Evolutionary conservation across 2,113 vertebrate species (phyloP).

Genomic region (Scortum barcoo): DNA sequence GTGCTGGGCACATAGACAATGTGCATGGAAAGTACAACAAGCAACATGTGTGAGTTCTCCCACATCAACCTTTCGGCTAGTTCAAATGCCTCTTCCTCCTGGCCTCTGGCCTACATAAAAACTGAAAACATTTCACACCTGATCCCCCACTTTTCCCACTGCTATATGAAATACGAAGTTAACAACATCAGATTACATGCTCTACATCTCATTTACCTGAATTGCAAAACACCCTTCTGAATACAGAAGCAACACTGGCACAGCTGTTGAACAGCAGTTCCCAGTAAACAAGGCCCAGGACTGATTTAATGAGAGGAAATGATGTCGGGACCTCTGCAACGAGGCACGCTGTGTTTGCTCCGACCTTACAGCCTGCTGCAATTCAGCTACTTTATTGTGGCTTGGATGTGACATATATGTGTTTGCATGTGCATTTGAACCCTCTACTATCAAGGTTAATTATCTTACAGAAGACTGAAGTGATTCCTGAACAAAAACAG

Average conservation of each 20-base stretch:
- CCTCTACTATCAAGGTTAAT: background rate
- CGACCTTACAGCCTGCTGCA: slow-evolving; percentile 3
- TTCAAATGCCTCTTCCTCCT: slow-evolving; percentile 2
- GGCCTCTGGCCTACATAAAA: slow-evolving; percentile 7
- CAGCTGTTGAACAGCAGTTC: slow-evolving; percentile 53
- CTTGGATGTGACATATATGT: background rate
- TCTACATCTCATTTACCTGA: slow-evolving; percentile 71
- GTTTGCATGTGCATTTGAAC: slow-evolving; percentile 1
- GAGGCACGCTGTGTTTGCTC: background rate
- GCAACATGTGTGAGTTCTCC: background rate
- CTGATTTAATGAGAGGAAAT: slow-evolving; percentile 33
- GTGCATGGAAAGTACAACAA: slow-evolving; percentile 14
- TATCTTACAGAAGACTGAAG: slow-evolving; percentile 13
- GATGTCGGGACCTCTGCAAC: slow-evolving; percentile 14
- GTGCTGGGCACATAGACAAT: background rate
- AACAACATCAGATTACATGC: slow-evolving; percentile 66
- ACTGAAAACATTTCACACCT: slow-evolving; percentile 39
- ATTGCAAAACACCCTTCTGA: slow-evolving; percentile 35
- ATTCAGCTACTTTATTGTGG: background rate
- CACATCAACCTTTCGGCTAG: background rate
- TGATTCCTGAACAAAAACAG: slow-evolving; percentile 6
- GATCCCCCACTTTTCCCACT: slow-evolving; percentile 20
- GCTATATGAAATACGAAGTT: background rate
- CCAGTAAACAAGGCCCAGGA: slow-evolving; percentile 16
- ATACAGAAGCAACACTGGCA: slow-evolving; percentile 22